Base-by-base conservation (phyloP, 2,888 invertebrate genomes). In the Agonopterix arenella region DNA sequence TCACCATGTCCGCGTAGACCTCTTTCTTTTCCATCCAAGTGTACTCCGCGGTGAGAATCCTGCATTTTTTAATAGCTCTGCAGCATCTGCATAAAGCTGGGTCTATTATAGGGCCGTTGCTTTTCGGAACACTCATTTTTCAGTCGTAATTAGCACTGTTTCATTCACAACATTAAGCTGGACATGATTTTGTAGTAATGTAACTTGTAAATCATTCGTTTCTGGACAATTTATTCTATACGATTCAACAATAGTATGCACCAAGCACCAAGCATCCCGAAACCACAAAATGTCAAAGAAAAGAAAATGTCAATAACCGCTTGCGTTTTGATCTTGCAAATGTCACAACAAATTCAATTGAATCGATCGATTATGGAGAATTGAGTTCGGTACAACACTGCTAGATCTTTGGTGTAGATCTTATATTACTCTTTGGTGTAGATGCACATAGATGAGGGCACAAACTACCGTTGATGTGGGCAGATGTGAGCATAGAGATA, bases 1-100 rank as follows among this genome's bases (percentile, higher is more conserved):
- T 85, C 4, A 89, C 64, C 89, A 88, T 88, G 46, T 88, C 89
- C 0, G 86, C 73, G 44, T 88, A 88, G 1, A 84, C 63, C 57
- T 89, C 88, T 53, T 84, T 88, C 47, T 82, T 70, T 1, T 83
- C 85, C 76, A 79, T 83, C 83, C 85, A 89, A 52, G 76, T 80
- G 54, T 89, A 89, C 50, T 86, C 85, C 0, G 76, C 72, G 40
- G 84, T 84, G 4, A 89, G 70, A 8, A 84, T 66, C 60, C 89
- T 76, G 61, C 89, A 89, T 80, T 84, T 88, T 63, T 88, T 88
- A 11, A 88, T 88, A 11, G 85, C 76, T 38, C 86, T 64, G 55
- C 88, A 89, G 49, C 84, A 84, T 58, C 88, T 72, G 65, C 88
- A 89, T n/a, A 89, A 55, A 5, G 77, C 88, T 59, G 86, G 86